Base-by-base conservation (phyloP, 2,113 vertebrate genomes). In the Muscicapa adusta region DNA sequence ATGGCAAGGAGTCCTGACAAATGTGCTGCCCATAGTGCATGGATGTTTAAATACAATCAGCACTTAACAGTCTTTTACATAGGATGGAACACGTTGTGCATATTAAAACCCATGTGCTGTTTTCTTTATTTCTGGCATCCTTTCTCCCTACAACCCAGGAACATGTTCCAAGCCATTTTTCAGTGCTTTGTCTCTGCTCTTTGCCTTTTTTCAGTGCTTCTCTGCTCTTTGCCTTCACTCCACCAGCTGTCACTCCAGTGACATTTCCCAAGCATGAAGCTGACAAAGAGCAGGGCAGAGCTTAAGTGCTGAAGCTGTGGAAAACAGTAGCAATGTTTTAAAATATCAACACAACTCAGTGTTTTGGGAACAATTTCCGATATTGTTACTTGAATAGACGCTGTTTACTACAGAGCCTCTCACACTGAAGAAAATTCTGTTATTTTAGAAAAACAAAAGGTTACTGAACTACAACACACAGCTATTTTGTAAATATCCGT, bases 1-100 rank as follows among this genome's bases (percentile, higher is more conserved):
- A 78, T 18, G 26, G 60, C 67, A 95, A 94, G 63, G 89, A 96
- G 79, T 93, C 93, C 57, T 61, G 45, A 91, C 75, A 87, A 97
- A 93, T 67, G 23, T 4, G 33, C 18, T 88, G 36, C 60, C 61
- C 51, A 54, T 60, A 43, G 13, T 38, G 77, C 66, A 38, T 3
- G 40, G 48, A 54, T 24, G 15, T 93, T 83, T 91, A 66, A 84
- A 76, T 73, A 68, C 43, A 74, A 68, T 18, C 28, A 43, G 18
- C 33, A 61, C 38, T 31, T 36, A 93, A 54, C 15, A 88, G 54
- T 6, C 36, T 48, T 79, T 58, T 23, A 40, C 26, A 17, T 5
- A 29, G 71, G 40, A 67, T 33, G 20, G 67, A 82, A 47, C 8
- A 19, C 3, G 0, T 18, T 25, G 47, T 58, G 24, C 50, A 48